Evolutionary conservation across 2,888 invertebrate genomes (phyloP).

Genomic region (Ophion ellenae): DNA sequence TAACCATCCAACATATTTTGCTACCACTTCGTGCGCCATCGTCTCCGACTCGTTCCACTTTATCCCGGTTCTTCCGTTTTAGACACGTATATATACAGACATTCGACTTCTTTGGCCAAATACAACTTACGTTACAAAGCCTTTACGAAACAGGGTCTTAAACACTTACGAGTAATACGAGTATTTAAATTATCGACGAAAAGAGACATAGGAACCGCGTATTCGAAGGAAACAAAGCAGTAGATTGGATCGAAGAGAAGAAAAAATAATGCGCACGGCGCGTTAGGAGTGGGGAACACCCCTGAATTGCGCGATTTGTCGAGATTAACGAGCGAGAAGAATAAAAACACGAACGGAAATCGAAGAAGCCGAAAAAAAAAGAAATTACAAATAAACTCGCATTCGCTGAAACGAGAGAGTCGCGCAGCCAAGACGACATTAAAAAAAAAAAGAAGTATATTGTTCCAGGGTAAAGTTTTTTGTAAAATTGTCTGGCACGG

Average conservation of each 20-base stretch:
- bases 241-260: slow-evolving; percentile 27
- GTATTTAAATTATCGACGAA: slow-evolving; percentile 78
- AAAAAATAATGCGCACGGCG: slow-evolving; percentile 3
- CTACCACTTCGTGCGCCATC: slow-evolving; percentile 48
- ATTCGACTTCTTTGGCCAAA: slow-evolving; percentile 74
- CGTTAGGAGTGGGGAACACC: neutral
- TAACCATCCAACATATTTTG: neutral
- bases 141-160: slow-evolving; percentile 82
- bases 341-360: slow-evolving; percentile 51
- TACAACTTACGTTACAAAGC: slow-evolving; percentile 80
- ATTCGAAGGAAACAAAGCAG: slow-evolving; percentile 27
- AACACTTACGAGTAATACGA: slow-evolving; percentile 80
- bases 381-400: slow-evolving; percentile 38
- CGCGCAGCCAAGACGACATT: slow-evolving; percentile 41
- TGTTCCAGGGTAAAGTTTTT: slow-evolving; percentile 80
- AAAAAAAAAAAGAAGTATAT: slow-evolving; percentile 71
- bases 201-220: slow-evolving; percentile 29
- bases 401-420: slow-evolving; percentile 46
- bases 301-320: slow-evolving; percentile 21
- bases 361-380: slow-evolving; percentile 38
- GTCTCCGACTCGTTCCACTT: slow-evolving; percentile 48
- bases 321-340: slow-evolving; percentile 45
- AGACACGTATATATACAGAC: slow-evolving; percentile 15
- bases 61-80: slow-evolving; percentile 50
- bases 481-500: slow-evolving; percentile 79